Evolutionary conservation across 2,113 vertebrate species (phyloP).

Genomic region (Sinocyclocheilus anshuiensis): DNA sequence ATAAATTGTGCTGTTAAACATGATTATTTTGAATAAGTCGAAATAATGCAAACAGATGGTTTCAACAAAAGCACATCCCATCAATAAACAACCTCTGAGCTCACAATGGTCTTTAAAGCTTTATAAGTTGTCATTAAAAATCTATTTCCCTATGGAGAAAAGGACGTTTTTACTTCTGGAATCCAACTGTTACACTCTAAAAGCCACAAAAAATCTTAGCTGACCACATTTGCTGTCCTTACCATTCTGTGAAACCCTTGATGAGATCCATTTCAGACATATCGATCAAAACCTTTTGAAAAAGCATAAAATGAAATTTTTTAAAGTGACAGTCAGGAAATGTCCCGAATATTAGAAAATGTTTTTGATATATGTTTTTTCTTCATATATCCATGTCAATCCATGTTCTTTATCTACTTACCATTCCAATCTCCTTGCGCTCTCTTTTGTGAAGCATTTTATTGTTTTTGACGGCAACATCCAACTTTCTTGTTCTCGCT

Average conservation of each 20-base stretch:
- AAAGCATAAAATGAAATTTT: background rate
- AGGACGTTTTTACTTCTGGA: accelerated
- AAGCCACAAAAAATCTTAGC: background rate
- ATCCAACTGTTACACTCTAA: background rate
- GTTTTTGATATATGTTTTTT: no score
- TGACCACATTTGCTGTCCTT: slow-evolving; percentile 38
- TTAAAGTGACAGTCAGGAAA: background rate
- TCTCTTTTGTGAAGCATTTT: slow-evolving; percentile 83
- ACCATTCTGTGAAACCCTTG: slow-evolving; percentile 87
- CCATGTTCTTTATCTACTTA: slow-evolving; percentile 56
- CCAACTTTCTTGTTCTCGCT: slow-evolving; percentile 81
- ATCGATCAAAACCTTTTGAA: slow-evolving; percentile 83
- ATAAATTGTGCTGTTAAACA: no score
- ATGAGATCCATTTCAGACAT: slow-evolving; percentile 83
- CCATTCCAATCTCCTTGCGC: slow-evolving; percentile 90
- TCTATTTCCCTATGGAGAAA: background rate
- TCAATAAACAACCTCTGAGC: no score
- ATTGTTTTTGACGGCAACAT: slow-evolving; percentile 91
- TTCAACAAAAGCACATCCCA: no score
- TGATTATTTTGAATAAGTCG: no score
- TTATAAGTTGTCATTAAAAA: background rate
- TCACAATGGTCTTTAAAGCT: no score
- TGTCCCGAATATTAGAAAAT: no score
- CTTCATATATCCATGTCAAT: background rate
- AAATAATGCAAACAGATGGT: no score